These are phyloP conservation scores for Dioctria linearis DNA, from an alignment of 2,888 invertebrate species.

Conservation along the genomic window DNA sequence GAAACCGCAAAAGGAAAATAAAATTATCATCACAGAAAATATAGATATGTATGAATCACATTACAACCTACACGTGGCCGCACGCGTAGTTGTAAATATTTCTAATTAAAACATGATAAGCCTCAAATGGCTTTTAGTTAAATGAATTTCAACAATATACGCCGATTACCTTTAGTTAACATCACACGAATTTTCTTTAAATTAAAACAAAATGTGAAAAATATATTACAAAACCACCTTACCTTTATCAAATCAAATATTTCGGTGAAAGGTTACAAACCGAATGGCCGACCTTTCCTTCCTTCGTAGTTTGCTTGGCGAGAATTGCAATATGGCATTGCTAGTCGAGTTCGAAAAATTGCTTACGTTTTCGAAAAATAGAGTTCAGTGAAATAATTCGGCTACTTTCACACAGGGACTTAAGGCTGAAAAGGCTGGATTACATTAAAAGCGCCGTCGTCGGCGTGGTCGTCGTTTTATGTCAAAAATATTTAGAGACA, in stretches of 20 bases:
- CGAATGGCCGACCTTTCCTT: slow-evolving; percentile 15
- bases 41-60: neutral
- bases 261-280: slow-evolving; percentile 34
- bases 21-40: slow-evolving; percentile 65
- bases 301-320: no score
- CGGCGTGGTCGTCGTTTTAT: no score
- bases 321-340: no score
- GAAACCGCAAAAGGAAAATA: slow-evolving; percentile 71
- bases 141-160: neutral
- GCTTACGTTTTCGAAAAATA: no score
- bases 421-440: no score
- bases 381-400: neutral
- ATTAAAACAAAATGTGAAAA: neutral
- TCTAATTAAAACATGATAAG: neutral
- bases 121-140: neutral
- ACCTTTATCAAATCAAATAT: slow-evolving; percentile 2
- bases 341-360: no score
- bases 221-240: neutral
- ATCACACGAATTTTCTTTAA: neutral
- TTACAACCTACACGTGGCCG: slow-evolving; percentile 41
- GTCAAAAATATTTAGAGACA: no score
- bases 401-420: neutral
- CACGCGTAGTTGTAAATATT: neutral
- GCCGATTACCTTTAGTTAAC: neutral
- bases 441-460: no score